Evolutionary conservation across 2,888 invertebrate species (phyloP).

Genomic region (Eledona agricola): DNA sequence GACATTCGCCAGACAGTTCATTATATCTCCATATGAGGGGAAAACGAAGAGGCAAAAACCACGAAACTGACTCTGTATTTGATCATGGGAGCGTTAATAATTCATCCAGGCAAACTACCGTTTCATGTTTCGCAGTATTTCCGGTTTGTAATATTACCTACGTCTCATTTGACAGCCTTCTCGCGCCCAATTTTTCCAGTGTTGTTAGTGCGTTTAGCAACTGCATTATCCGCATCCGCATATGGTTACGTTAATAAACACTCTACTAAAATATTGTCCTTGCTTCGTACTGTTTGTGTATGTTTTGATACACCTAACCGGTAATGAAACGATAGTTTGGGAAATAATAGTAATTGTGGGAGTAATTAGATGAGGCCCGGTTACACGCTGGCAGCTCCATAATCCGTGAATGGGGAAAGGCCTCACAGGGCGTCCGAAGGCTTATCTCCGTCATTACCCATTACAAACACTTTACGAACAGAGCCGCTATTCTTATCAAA

Average conservation of each 20-base stretch:
- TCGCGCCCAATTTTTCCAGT: too few relatives aligned
- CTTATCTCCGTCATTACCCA: constrained; percentile 49
- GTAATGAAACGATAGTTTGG: too few relatives aligned
- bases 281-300: too few relatives aligned
- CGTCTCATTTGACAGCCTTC: too few relatives aligned
- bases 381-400: constrained; percentile 1
- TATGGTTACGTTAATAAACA: too few relatives aligned
- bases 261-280: too few relatives aligned
- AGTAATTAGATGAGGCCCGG: too few relatives aligned
- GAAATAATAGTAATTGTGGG: too few relatives aligned
- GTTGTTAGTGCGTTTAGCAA: too few relatives aligned
- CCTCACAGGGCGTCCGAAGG: constrained; percentile 41
- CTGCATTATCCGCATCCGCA: too few relatives aligned
- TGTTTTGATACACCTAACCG: too few relatives aligned
- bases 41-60: constrained; percentile 42
- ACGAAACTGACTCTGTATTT: constrained; percentile 45
- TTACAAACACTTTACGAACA: constrained; percentile 49
- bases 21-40: constrained; percentile 35
- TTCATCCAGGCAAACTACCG: constrained; percentile 37
- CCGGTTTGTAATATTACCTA: constrained; percentile 26
- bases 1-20: constrained; percentile 41
- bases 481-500: constrained; percentile 49
- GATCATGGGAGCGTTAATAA: constrained; percentile 46
- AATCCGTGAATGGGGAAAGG: constrained; percentile 29
- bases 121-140: constrained; percentile 33